These are phyloP conservation scores for Poecilia velifera DNA, from an alignment of 2,797 vertebrate species.

Conservation along the genomic window DNA sequence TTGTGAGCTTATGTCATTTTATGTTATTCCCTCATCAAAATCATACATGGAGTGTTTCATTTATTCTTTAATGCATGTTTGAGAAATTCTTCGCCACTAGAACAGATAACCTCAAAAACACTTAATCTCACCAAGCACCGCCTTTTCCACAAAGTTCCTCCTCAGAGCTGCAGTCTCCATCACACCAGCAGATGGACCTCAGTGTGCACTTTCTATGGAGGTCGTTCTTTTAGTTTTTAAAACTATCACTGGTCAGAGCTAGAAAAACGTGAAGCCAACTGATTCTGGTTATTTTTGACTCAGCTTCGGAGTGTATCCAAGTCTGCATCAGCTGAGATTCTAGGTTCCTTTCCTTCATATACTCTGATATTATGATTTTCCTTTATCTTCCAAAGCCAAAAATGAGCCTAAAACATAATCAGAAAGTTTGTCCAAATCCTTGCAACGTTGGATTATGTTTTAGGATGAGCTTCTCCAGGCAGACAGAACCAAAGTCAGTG, in stretches of 20 bases:
- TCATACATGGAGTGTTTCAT: no score
- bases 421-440: background rate
- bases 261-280: background rate
- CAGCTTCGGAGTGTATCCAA: background rate
- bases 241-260: background rate
- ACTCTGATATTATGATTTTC: background rate
- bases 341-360: background rate
- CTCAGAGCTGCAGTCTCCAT: no score
- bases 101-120: no score
- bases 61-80: no score
- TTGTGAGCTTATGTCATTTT: no score
- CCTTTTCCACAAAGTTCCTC: no score
- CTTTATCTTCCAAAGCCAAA: background rate
- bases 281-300: background rate
- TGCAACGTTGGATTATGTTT: background rate
- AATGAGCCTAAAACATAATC: background rate
- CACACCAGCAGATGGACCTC: no score
- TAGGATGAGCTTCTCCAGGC: background rate
- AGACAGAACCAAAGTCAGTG: background rate
- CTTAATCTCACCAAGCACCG: no score
- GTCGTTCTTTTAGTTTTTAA: background rate
- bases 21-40: no score
- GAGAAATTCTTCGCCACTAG: no score
- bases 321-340: background rate
- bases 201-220: no score